These are phyloP conservation scores for Trichopoda pennipes DNA, from an alignment of 2,888 invertebrate genomes.

Conservation along the genomic window DNA sequence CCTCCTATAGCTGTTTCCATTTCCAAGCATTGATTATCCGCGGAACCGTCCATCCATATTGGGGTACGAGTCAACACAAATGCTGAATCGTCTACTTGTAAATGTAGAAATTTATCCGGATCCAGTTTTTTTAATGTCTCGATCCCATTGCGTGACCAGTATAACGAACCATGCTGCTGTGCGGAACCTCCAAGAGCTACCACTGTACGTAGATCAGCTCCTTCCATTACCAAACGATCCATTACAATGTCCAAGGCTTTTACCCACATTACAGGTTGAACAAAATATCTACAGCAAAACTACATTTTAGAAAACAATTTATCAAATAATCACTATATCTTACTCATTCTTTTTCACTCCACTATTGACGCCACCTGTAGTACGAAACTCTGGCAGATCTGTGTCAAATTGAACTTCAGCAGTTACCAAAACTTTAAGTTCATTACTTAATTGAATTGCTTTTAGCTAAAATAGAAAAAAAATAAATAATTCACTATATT, in stretches of 20 bases:
- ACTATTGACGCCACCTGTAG: constrained; percentile 83
- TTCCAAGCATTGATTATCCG: constrained; percentile 81
- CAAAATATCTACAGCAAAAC: constrained; percentile 84
- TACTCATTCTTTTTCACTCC: constrained; percentile 81
- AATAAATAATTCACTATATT: too few relatives aligned
- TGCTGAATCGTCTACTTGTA: constrained; percentile 88
- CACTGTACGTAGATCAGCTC: constrained; percentile 92
- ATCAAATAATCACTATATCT: constrained; percentile 40
- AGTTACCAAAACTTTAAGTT: constrained; percentile 87
- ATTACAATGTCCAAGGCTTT: constrained; percentile 96
- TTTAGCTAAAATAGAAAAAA: constrained; percentile 87
- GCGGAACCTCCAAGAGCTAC: constrained; percentile 93
- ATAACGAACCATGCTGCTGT: constrained; percentile 99
- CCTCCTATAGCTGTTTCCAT: constrained; percentile 92
- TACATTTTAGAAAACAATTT: constrained; percentile 1
- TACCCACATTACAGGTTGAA: constrained; percentile 96
- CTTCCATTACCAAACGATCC: constrained; percentile 89
- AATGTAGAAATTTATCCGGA: constrained; percentile 89
- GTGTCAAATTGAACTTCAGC: constrained; percentile 94
- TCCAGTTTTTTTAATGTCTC: constrained; percentile 85
- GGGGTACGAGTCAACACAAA: constrained; percentile 92
- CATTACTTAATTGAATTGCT: constrained; percentile 90
- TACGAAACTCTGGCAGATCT: constrained; percentile 94
- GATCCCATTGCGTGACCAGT: constrained; percentile 92
- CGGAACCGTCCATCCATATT: constrained; percentile 95